A percentile compares a stretch with the other conserved stretches of the same genome.
phyloP scores from a whole-genome alignment of 2,888 invertebrate species.

The Apamea sordens region DNA sequence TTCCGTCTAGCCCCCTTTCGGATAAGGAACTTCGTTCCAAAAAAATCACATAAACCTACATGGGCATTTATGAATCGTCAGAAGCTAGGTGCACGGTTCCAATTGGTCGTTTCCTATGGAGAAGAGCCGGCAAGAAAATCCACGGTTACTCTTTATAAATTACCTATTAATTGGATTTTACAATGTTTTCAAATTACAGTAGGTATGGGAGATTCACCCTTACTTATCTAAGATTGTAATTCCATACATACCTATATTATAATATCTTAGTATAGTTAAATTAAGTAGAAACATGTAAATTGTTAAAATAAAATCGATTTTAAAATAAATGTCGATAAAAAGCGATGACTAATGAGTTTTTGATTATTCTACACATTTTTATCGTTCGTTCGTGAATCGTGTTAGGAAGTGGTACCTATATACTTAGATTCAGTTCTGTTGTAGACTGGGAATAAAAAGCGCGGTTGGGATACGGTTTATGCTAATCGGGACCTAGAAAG shows the following conservation, averaged over 20 bases:
- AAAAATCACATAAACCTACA: no score
- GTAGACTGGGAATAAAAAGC: conserved; percentile 11
- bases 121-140: no score
- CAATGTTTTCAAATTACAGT: no score
- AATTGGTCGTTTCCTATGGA: no score
- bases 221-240: not conserved
- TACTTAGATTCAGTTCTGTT: conserved; percentile 17
- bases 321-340: conserved; percentile 44
- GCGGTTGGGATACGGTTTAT: not conserved
- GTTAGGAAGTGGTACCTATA: not conserved
- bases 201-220: no score
- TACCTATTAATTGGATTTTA: no score
- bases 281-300: conserved; percentile 13
- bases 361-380: conserved; percentile 54
- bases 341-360: conserved; percentile 52
- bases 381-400: conserved; percentile 4
- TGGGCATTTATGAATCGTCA: no score
- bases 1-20: no score
- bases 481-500: no score
- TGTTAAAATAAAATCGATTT: conserved; percentile 15
- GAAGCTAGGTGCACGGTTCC: no score
- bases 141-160: no score
- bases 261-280: not conserved
- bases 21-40: no score
- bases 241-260: not conserved